A percentile compares a stretch with the other conserved stretches of the same genome.
These are phyloP conservation scores for Lepidochitona cinerea DNA, from an alignment of 2,888 invertebrate genomes.

Conservation along the genomic window DNA sequence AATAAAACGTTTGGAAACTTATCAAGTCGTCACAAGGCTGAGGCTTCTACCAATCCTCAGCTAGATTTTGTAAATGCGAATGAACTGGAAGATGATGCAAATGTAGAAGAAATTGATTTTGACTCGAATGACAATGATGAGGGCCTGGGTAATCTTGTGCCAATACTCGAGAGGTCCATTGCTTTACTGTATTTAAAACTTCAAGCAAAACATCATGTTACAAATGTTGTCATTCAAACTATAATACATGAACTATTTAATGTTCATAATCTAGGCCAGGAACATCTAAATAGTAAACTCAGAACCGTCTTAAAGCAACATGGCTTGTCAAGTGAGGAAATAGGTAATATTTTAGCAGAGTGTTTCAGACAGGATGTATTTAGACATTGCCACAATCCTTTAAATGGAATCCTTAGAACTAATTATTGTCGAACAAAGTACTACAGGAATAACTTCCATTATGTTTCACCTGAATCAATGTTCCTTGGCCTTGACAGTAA, in stretches of 20 bases:
- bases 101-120: conserved; percentile 2
- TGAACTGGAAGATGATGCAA: background rate
- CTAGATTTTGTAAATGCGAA: background rate
- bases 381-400: background rate
- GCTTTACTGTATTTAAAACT: conserved; percentile 11
- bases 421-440: background rate
- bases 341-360: background rate
- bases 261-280: conserved; percentile 7
- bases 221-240: conserved; percentile 5
- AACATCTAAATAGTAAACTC: background rate
- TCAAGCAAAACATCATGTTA: conserved; percentile 13
- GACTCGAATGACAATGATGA: background rate
- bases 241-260: background rate
- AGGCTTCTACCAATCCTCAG: background rate
- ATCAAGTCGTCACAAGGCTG: background rate
- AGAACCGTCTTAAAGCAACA: background rate
- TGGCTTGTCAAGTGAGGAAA: conserved; percentile 2
- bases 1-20: background rate
- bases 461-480: conserved; percentile 10
- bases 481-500: conserved; percentile 8
- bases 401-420: background rate
- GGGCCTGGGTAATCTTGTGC: background rate
- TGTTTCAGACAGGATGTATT: background rate
- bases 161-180: background rate
- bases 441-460: conserved; percentile 6